Evolutionary conservation across 35 echinoderm and acorn worm species (phyloP).

Genomic region (Ophioderma brevispina): DNA sequence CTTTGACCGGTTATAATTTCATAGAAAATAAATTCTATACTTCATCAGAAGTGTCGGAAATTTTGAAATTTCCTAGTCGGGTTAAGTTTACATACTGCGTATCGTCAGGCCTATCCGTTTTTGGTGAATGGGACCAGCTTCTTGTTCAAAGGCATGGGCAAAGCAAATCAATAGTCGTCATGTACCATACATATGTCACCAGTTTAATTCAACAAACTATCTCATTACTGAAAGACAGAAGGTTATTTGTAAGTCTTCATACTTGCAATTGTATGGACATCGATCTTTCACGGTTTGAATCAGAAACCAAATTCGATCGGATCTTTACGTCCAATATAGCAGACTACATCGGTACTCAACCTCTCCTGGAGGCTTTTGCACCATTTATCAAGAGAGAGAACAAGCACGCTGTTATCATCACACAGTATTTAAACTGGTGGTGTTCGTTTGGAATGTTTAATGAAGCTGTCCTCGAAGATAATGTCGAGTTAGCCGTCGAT

Average conservation of each 20-base stretch:
- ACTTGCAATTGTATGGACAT: background rate
- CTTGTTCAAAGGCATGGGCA: background rate
- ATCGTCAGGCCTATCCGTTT: background rate
- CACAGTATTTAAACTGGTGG: background rate
- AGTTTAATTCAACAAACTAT: background rate
- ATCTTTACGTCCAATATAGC: conserved; percentile 35
- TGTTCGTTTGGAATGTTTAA: background rate
- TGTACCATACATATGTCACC: conserved; percentile 46
- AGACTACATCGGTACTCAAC: background rate
- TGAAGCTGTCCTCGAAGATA: background rate
- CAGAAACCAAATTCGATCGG: background rate
- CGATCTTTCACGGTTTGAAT: background rate
- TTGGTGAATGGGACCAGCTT: conserved; percentile 19
- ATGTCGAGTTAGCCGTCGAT: no score
- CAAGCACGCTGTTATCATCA: background rate
- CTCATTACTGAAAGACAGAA: background rate
- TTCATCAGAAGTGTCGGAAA: background rate
- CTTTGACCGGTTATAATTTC: background rate
- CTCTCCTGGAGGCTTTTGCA: background rate
- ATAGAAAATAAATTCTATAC: background rate
- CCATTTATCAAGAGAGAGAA: background rate
- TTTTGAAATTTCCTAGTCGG: background rate
- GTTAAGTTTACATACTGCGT: conserved; percentile 4
- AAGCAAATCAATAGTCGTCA: background rate
- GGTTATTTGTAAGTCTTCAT: background rate